phyloP scores from a whole-genome alignment of 2,797 vertebrate species.

The Megalops cyprinoides region DNA sequence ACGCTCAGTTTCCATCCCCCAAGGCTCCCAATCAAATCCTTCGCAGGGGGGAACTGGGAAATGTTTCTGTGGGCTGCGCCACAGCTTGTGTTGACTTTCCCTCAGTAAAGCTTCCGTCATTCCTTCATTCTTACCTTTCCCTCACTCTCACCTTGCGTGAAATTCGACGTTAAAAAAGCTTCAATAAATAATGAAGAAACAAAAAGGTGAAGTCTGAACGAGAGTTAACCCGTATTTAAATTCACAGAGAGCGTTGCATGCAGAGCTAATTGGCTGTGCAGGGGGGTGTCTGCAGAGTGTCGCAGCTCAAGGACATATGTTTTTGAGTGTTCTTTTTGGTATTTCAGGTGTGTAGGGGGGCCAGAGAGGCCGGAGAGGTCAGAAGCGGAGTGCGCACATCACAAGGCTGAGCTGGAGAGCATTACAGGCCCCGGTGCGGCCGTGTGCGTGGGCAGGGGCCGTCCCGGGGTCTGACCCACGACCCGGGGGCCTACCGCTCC shows the following conservation, averaged over 20 bases:
- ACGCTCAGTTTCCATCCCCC: not conserved
- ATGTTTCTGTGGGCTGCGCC: not conserved
- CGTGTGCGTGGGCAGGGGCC: not conserved
- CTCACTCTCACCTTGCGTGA: too few species aligned
- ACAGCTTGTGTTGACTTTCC: not conserved
- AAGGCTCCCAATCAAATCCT: constrained; percentile 10
- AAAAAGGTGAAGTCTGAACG: not conserved
- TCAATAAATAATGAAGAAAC: too few species aligned
- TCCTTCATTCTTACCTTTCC: too few species aligned
- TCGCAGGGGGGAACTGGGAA: not conserved
- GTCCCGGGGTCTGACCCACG: constrained; percentile 5
- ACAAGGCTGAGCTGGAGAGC: too few species aligned
- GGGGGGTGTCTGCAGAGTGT: too few species aligned
- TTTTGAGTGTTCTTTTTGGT: not conserved
- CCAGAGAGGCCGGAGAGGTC: too few species aligned
- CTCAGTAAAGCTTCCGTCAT: too few species aligned
- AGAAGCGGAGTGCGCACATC: too few species aligned
- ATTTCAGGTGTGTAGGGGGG: too few species aligned
- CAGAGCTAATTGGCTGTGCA: not conserved
- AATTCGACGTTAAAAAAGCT: too few species aligned
- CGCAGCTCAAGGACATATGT: not conserved
- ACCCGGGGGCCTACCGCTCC: too few species aligned
- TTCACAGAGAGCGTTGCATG: not conserved
- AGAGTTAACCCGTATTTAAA: not conserved
- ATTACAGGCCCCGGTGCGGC: too few species aligned